Evolutionary conservation across 1,140 invertebrate species (phyloP).

Genomic region (Sipha flava): DNA sequence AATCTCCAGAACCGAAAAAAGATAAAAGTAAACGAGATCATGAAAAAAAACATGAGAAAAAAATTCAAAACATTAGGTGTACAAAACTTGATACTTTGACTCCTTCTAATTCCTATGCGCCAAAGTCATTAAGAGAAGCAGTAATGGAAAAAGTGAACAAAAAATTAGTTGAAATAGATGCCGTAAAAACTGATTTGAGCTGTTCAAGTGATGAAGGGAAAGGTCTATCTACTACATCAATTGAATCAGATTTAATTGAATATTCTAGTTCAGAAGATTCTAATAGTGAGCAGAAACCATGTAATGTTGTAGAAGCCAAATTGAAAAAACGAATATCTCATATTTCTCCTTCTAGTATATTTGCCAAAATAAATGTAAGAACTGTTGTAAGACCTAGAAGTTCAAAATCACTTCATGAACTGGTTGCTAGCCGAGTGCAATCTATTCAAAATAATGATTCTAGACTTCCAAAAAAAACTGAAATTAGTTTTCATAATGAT

Average conservation of each 20-base stretch:
- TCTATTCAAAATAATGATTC: neutral
- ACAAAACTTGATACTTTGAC: neutral
- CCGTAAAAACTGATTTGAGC: neutral
- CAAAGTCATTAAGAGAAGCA: neutral
- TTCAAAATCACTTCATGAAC: constrained; percentile 7
- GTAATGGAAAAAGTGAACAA: constrained; percentile 4
- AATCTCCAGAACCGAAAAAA: neutral
- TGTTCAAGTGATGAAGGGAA: neutral
- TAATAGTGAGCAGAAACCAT: neutral
- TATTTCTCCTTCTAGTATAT: neutral
- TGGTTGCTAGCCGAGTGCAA: neutral
- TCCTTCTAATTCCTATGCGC: neutral
- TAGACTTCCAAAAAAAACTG: neutral
- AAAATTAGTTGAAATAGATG: neutral
- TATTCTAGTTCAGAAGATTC: neutral
- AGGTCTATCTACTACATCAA: neutral
- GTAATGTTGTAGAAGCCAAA: constrained; percentile 11
- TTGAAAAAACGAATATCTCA: constrained; percentile 27
- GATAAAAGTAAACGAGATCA: neutral
- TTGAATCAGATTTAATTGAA: neutral
- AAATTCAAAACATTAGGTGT: neutral
- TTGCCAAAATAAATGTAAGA: constrained; percentile 15
- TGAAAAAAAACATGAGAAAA: neutral
- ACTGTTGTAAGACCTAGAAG: neutral
- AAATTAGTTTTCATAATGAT: neutral